phyloP scores from a whole-genome alignment of 2,113 vertebrate genomes.

The Saiga tatarica region DNA sequence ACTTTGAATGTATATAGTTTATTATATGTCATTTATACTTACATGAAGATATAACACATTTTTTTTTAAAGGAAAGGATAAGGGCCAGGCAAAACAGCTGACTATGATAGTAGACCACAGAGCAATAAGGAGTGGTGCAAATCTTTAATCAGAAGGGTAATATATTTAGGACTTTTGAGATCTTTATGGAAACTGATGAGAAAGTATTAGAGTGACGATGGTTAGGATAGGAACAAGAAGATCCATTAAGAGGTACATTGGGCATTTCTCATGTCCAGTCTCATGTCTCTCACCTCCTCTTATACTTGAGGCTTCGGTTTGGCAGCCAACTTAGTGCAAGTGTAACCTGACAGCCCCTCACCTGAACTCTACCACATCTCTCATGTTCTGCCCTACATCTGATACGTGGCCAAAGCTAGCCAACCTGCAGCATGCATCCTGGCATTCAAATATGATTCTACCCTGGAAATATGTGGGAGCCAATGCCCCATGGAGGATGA shows the following conservation, averaged over 20 bases:
- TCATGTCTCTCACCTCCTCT: background rate
- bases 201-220: background rate
- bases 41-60: background rate
- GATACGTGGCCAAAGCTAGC: background rate
- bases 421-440: background rate
- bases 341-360: fast-evolving
- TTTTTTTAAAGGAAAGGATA: background rate
- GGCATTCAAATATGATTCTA: background rate
- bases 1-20: background rate
- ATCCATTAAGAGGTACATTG: background rate
- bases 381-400: background rate
- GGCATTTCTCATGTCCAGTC: background rate
- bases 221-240: background rate
- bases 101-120: background rate
- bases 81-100: background rate
- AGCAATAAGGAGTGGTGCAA: too few species aligned
- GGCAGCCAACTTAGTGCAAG: background rate
- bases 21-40: background rate
- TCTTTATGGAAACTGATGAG: background rate
- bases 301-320: background rate
- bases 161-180: background rate
- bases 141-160: background rate
- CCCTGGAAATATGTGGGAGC: background rate
- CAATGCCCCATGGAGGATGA: background rate
- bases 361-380: background rate